These are phyloP conservation scores for Heteromyza rotundicornis DNA, from an alignment of 2,888 invertebrate species.

Conservation along the genomic window DNA sequence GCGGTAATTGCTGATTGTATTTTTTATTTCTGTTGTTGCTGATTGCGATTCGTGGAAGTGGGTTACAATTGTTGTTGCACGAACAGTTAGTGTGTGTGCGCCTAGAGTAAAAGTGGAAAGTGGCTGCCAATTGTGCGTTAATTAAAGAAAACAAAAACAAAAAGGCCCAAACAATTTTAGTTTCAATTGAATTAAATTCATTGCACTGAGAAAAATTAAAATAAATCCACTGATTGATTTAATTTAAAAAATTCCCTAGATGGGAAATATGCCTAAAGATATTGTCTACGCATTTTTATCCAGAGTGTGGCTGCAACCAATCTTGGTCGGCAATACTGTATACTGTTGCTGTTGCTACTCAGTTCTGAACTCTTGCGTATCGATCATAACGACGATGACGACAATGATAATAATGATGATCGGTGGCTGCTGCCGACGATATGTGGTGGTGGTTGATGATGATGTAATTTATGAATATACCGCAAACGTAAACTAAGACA, in stretches of 20 bases:
- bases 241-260: too few relatives aligned
- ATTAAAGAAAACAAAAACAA: slow-evolving; percentile 1
- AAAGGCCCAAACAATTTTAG: too few relatives aligned
- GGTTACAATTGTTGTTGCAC: not conserved
- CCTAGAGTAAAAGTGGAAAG: slow-evolving; percentile 1
- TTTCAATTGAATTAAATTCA: too few relatives aligned
- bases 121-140: slow-evolving; percentile 4
- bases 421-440: not conserved
- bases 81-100: not conserved
- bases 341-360: too few relatives aligned
- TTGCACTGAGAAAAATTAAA: too few relatives aligned
- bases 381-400: not conserved
- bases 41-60: slow-evolving; percentile 1
- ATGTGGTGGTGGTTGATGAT: not conserved
- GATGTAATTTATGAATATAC: slow-evolving; percentile 3
- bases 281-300: too few relatives aligned
- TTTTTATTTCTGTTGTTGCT: not conserved
- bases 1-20: not conserved
- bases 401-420: not conserved
- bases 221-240: too few relatives aligned
- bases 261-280: too few relatives aligned
- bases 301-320: too few relatives aligned
- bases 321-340: too few relatives aligned
- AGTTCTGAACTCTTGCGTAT: too few relatives aligned
- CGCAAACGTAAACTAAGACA: not conserved